phyloP scores from a whole-genome alignment of 2,797 vertebrate genomes.

The Coendou prehensilis region DNA sequence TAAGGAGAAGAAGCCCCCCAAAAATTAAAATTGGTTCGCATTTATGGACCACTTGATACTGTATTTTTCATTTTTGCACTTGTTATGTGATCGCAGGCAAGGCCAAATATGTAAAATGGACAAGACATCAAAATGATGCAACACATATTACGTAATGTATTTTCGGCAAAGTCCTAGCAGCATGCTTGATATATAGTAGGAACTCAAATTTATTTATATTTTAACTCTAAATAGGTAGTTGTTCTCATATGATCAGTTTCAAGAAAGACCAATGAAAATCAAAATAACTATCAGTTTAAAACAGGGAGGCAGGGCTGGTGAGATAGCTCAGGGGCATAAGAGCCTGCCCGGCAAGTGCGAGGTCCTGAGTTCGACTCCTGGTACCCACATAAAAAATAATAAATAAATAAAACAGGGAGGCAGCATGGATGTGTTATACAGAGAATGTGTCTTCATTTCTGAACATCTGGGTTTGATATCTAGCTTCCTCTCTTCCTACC shows the following conservation, averaged over 20 bases:
- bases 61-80: conserved; percentile 5
- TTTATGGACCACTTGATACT: not conserved
- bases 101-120: not conserved
- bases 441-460: not conserved
- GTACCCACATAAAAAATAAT: no score
- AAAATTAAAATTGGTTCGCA: not conserved
- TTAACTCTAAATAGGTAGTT: not conserved
- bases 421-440: not conserved
- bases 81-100: not conserved
- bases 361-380: no score
- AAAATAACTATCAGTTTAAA: not conserved
- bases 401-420: not conserved
- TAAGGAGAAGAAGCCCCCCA: not conserved
- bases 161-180: not conserved
- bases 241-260: not conserved
- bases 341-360: no score
- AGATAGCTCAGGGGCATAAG: no score
- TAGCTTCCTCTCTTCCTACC: not conserved
- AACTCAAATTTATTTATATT: not conserved
- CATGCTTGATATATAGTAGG: not conserved
- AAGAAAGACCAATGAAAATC: not conserved
- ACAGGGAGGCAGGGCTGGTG: not conserved
- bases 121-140: not conserved
- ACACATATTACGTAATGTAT: not conserved
- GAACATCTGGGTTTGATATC: not conserved